A percentile compares a stretch with the other conserved stretches of the same genome.
phyloP scores from a whole-genome alignment of 2,113 vertebrate species.

The Hipposideros armiger region DNA sequence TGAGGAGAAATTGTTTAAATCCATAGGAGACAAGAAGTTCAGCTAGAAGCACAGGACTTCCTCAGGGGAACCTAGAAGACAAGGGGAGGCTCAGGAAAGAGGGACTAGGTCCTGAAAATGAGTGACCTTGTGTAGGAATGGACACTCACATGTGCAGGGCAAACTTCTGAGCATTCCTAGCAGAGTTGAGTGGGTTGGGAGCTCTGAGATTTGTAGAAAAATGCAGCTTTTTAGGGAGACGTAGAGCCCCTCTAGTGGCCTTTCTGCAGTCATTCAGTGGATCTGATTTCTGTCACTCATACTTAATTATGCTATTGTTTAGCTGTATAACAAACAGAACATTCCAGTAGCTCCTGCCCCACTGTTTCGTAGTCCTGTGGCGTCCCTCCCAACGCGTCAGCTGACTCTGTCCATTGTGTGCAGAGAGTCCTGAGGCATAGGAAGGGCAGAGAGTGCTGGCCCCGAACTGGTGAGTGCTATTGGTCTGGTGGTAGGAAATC shows the following conservation, averaged over 20 bases:
- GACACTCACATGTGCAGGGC: too few relatives aligned
- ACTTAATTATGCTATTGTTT: neutral
- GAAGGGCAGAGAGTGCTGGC: neutral
- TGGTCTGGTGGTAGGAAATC: too few relatives aligned
- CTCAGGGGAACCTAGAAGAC: neutral
- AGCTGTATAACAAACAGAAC: neutral
- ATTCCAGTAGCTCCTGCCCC: neutral
- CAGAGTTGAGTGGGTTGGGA: neutral
- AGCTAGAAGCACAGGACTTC: neutral
- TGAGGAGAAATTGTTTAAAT: neutral
- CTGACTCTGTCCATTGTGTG: neutral
- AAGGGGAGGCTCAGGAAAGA: neutral
- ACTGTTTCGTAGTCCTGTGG: neutral
- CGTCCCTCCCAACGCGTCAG: neutral
- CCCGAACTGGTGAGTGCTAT: accelerated
- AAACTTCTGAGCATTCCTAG: too few relatives aligned
- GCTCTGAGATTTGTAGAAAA: neutral
- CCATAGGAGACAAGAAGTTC: neutral
- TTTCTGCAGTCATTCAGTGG: neutral
- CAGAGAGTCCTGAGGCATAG: neutral
- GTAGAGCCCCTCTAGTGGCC: neutral
- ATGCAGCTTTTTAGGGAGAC: neutral
- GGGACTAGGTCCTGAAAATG: neutral
- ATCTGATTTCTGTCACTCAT: neutral
- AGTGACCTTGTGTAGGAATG: neutral